Percentiles rank a stretch among this genome's conserved stretches.
These are phyloP conservation scores for Agonopterix subpropinquella DNA, from an alignment of 2,888 invertebrate species.

Conservation along the genomic window DNA sequence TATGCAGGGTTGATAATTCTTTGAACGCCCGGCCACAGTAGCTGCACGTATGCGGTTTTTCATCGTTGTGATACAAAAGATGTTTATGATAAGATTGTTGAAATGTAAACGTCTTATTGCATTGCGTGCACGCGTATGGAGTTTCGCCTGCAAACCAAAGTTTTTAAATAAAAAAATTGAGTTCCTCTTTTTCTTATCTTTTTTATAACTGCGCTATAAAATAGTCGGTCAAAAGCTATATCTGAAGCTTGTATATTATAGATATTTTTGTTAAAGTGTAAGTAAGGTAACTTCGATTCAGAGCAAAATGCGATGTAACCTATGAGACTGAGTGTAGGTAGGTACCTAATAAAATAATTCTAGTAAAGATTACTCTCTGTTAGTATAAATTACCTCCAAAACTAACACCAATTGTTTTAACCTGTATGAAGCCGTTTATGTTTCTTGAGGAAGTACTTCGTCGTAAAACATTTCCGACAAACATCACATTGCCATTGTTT, in stretches of 20 bases:
- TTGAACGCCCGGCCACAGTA: slow-evolving; percentile 90
- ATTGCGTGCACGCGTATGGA: slow-evolving; percentile 88
- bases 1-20: slow-evolving; percentile 90
- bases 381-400: slow-evolving; percentile 66
- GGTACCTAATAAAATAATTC: too few relatives aligned
- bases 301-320: too few relatives aligned
- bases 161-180: slow-evolving; percentile 6
- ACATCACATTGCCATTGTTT: slow-evolving; percentile 93
- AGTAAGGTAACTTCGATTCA: too few relatives aligned
- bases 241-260: too few relatives aligned
- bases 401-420: slow-evolving; percentile 67
- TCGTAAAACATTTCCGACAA: slow-evolving; percentile 89
- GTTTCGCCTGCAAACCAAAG: slow-evolving; percentile 81
- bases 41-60: slow-evolving; percentile 85
- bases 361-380: slow-evolving; percentile 11
- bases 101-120: slow-evolving; percentile 91
- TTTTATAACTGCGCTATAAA: too few relatives aligned
- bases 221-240: too few relatives aligned
- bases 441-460: slow-evolving; percentile 92
- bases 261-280: too few relatives aligned
- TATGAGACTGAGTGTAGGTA: too few relatives aligned
- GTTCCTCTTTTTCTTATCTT: too few relatives aligned
- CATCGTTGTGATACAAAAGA: slow-evolving; percentile 89
- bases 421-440: slow-evolving; percentile 91
- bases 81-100: slow-evolving; percentile 94